Percentiles rank a stretch among this genome's conserved stretches.
Conservation (phyloP, 1,140 invertebrate genomes). For the Megathymus violae region DNA sequence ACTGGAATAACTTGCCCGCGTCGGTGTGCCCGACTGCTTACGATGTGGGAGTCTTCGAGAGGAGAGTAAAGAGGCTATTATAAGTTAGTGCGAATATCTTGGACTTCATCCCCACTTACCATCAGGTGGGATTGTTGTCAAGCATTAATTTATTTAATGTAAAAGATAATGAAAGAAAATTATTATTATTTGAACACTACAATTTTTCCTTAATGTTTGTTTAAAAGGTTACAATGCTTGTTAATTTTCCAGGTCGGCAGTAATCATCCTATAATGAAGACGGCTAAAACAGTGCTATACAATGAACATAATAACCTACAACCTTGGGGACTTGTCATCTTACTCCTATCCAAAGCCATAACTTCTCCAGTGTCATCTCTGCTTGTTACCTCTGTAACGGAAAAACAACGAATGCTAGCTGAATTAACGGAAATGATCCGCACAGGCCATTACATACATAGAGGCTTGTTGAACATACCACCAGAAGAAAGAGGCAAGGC, state of each 20-base stretch:
- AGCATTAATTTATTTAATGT: too few relatives aligned
- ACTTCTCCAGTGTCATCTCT: slow-evolving; percentile 64
- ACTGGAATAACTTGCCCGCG: too few relatives aligned
- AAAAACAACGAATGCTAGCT: slow-evolving; percentile 92
- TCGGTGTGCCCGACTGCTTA: too few relatives aligned
- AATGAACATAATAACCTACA: slow-evolving; percentile 94
- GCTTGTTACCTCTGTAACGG: slow-evolving; percentile 44
- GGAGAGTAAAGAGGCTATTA: too few relatives aligned
- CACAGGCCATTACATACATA: slow-evolving; percentile 95
- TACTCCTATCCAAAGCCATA: slow-evolving; percentile 93
- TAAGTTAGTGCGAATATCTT: too few relatives aligned
- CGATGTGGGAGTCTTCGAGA: too few relatives aligned
- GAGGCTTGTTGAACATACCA: slow-evolving; percentile 91
- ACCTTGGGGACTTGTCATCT: slow-evolving; percentile 93
- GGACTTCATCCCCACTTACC: too few relatives aligned
- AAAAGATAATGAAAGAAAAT: too few relatives aligned
- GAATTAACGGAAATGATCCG: slow-evolving; percentile 98
- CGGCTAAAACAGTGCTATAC: slow-evolving; percentile 91
- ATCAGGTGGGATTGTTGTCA: too few relatives aligned
- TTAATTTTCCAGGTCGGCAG: slow-evolving; percentile 87
- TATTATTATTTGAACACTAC: too few relatives aligned
- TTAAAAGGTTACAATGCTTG: too few relatives aligned
- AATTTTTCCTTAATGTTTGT: too few relatives aligned
- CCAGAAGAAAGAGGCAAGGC: slow-evolving; percentile 84
- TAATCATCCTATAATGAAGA: slow-evolving; percentile 95